Evolutionary conservation across 1,140 invertebrate species (phyloP), one percentile per base, ranked within the genome.

Genomic region (Liolophura sinensis): DNA sequence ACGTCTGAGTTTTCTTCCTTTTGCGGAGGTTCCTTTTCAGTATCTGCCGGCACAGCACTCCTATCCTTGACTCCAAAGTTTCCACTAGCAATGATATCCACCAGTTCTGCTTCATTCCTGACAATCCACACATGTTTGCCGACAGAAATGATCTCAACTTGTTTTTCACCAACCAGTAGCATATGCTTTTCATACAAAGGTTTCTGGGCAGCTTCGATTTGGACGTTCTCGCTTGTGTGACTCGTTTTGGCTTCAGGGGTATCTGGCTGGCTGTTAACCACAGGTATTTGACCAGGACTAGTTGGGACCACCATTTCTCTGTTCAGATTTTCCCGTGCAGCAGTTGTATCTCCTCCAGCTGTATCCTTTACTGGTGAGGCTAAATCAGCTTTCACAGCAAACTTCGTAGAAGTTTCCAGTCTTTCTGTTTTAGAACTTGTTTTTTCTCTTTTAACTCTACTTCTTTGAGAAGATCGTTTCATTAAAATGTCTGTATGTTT

Each of bases 101-200:
- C 31, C 22, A 81, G 59, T 61, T 81, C 77, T 27, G 72, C 60
- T 57, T 82, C 80, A 67, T 82, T 80, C 51, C 78, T 69, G 0
- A 80, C 76, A 67, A 82, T 76, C 80, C 80, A 82, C 27, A 76
- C 73, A 51, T 79, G 75, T 58, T 77, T 79, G 15, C 76, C 80
- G 7, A 82, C 80, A 51, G 76, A 76, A 27, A 82, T 79, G 24
- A 82, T 82, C 69, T 82, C 80, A n/a, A 80, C 67, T 58, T 78
- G 77, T 51, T 77, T 74, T 31, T 76, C 78, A 61, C 74, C 76
- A 70, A 82, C 78, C 9, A 82, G 62, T 18, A 82, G 65, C 58
- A 80, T 72, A 60, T 82, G 71, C 65, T 75, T 75, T 55, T 76
- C 74, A 65, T 80, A 82, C 22, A 71, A 70, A 20, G 69, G 59